A percentile compares a stretch with the other conserved stretches of the same genome.
These are phyloP conservation scores for Folsomia manolachei DNA, from an alignment of 2,888 invertebrate species.

Conservation along the genomic window DNA sequence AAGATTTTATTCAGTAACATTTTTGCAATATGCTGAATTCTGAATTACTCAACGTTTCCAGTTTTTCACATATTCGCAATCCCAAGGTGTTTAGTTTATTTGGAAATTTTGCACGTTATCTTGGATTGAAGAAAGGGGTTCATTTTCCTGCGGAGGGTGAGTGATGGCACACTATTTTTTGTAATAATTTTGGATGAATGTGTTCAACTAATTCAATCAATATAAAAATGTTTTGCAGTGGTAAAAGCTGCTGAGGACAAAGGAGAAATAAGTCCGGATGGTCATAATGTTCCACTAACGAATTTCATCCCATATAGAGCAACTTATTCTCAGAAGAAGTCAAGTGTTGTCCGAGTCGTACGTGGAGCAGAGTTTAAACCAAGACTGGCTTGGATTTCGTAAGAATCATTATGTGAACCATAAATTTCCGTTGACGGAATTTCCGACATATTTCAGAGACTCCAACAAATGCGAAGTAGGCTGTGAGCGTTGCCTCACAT, in stretches of 20 bases:
- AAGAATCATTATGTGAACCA: neutral
- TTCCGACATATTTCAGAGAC: neutral
- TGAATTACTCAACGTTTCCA: no score
- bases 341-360: neutral
- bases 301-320: slow-evolving; percentile 1
- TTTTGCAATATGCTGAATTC: no score
- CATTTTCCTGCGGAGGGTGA: neutral
- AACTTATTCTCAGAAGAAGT: neutral
- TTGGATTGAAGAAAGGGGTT: neutral
- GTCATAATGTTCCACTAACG: neutral
- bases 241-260: neutral
- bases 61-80: neutral
- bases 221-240: neutral
- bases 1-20: no score
- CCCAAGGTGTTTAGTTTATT: neutral
- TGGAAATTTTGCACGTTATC: neutral
- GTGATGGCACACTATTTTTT: neutral
- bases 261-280: slow-evolving; percentile 2
- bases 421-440: neutral
- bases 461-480: neutral
- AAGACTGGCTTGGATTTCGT: neutral
- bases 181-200: no score
- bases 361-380: neutral
- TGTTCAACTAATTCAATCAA: no score
- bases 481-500: neutral